A percentile compares a stretch with the other conserved stretches of the same genome.
These are phyloP conservation scores for Lemur catta DNA, from an alignment of 2,797 vertebrate species.

Conservation along the genomic window DNA sequence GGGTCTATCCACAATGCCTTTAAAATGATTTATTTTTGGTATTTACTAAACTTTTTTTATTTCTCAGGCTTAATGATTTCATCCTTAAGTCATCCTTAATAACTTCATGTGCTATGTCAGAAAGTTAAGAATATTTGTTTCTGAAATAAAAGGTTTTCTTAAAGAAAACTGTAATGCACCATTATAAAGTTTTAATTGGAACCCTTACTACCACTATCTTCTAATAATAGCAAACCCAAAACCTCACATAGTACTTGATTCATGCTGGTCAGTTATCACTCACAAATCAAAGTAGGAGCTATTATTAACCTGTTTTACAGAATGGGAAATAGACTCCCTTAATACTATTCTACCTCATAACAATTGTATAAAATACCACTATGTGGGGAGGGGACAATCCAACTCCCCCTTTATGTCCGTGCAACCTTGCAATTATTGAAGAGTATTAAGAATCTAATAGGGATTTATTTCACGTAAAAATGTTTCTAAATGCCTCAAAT, in stretches of 20 bases:
- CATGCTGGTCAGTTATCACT: not conserved
- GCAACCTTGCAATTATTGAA: not conserved
- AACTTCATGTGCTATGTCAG: not conserved
- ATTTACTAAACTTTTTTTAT: not conserved
- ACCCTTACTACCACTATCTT: not conserved
- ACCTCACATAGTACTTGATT: not conserved
- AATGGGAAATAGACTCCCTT: not conserved
- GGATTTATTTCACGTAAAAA: not conserved
- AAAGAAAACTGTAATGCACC: not conserved
- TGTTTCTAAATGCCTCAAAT: constrained; percentile 25
- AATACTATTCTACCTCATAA: not conserved
- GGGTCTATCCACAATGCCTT: not conserved
- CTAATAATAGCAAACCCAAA: constrained; percentile 27
- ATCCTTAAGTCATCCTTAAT: not conserved
- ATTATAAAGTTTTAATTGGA: not conserved
- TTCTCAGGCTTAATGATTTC: constrained; percentile 3
- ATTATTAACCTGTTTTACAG: constrained; percentile 1
- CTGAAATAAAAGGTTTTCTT: constrained; percentile 7
- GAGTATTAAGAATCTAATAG: not conserved
- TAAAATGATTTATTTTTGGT: not conserved
- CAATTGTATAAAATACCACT: not conserved
- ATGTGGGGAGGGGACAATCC: not conserved
- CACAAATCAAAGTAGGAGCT: not conserved
- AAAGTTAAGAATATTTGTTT: not conserved
- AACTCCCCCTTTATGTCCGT: not conserved